Evolutionary conservation across 2,797 vertebrate genomes (phyloP), one percentile per base, ranked within the genome.

Genomic region (Brachyalestes nurse): DNA sequence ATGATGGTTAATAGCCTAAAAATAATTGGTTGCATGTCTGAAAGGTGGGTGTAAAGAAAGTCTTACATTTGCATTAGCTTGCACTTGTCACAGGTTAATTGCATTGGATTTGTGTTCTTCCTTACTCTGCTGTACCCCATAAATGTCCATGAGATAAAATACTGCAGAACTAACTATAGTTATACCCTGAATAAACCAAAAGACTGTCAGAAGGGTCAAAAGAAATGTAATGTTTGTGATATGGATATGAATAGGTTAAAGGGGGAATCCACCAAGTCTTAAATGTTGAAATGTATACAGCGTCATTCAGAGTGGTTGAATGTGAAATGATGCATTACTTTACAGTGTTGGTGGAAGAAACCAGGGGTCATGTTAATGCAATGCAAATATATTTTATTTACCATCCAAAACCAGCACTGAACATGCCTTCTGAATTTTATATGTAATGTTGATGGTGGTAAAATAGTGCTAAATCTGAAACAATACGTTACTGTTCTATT

Each of bases 1-100:
- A 57, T 83, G 23, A 16, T 72, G 61, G 25, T 62, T 77, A 83
- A 77, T 73, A 72, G 83, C 49, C 28, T 55, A 45, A 64, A 76
- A 16, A 49, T 80, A 80, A 66, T 60, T 80, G 47, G 5, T 61
- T 67, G 53, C 34, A 64, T 47, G 71, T 51, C 67, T 57, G 42
- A 58, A 60, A 60, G 67, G 66, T 72, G n/a, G 34, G 66, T 28
- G 70, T 82, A 51, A 75, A 72, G 38, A 49, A 53, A 65, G 77
- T 49, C 25, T 45, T 82, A 76, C 60, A 19, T 81, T 7, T 81
- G 28, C 62, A 73, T 80, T 72, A 64, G 70, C 62, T 65, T 45
- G 65, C 14, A 42, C 19, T 62, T 81, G 21, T 65, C 34, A 28
- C 51, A 45, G 57, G 58, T 77, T 55, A 40, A 62, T 75, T 51